A percentile compares a stretch with the other conserved stretches of the same genome.
phyloP scores from a whole-genome alignment of 2,888 invertebrate genomes.

The Pilophorus perplexus region DNA sequence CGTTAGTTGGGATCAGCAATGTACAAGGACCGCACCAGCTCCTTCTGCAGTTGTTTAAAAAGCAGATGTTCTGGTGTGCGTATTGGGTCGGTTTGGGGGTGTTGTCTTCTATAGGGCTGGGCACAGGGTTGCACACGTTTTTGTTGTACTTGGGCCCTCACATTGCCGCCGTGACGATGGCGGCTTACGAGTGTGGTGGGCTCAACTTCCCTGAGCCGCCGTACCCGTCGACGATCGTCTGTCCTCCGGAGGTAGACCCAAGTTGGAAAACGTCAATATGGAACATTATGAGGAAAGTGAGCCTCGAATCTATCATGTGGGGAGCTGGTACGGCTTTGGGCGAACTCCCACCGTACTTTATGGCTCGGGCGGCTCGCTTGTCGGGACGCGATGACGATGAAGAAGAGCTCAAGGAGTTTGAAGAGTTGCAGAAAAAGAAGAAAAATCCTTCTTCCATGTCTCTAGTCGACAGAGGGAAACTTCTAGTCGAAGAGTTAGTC shows the following conservation, averaged over 20 bases:
- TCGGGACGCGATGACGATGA: slow-evolving; percentile 49
- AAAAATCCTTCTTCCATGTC: slow-evolving; percentile 42
- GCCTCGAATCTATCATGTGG: slow-evolving; percentile 91
- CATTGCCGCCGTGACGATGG: slow-evolving; percentile 95
- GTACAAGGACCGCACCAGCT: slow-evolving; percentile 43
- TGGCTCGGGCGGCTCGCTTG: slow-evolving; percentile 91
- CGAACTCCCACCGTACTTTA: slow-evolving; percentile 98
- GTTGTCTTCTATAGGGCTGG: slow-evolving; percentile 94
- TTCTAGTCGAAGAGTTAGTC: slow-evolving; percentile 83
- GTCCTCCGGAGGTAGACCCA: slow-evolving; percentile 70
- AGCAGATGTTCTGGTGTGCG: slow-evolving; percentile 62
- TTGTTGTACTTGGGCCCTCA: slow-evolving; percentile 98
- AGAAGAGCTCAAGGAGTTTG: slow-evolving; percentile 52
- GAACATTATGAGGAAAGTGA: slow-evolving; percentile 88
- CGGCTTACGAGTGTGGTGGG: slow-evolving; percentile 94
- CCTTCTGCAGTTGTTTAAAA: slow-evolving; percentile 34
- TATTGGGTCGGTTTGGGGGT: slow-evolving; percentile 95
- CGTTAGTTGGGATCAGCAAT: slow-evolving; percentile 19
- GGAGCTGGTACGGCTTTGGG: slow-evolving; percentile 97
- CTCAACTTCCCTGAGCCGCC: slow-evolving; percentile 96
- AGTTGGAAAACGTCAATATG: slow-evolving; percentile 73
- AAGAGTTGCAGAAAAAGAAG: slow-evolving; percentile 45
- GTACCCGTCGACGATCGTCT: slow-evolving; percentile 95
- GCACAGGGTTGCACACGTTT: slow-evolving; percentile 98
- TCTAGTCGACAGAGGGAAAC: slow-evolving; percentile 53